These are phyloP conservation scores for Cottus gobio DNA, from an alignment of 2,113 vertebrate species.

Conservation along the genomic window DNA sequence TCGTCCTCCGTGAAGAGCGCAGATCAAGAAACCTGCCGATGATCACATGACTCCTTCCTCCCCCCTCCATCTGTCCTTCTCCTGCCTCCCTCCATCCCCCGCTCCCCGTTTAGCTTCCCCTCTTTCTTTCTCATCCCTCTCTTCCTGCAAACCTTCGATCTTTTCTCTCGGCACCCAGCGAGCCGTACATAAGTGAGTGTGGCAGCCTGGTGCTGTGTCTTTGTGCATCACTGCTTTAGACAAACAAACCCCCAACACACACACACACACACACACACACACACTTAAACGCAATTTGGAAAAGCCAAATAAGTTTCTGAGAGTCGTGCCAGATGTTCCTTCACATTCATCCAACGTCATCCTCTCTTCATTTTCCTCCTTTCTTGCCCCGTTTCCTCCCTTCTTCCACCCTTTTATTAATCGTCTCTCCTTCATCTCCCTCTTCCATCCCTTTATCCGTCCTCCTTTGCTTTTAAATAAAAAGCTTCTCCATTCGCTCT, in stretches of 20 bases:
- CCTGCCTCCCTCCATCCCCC: not conserved
- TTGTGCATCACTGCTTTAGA: slow-evolving; percentile 68
- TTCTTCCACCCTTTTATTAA: slow-evolving; percentile 54
- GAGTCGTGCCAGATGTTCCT: slow-evolving; percentile 80
- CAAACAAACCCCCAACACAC: slow-evolving; percentile 46
- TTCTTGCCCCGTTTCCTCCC: slow-evolving; percentile 35
- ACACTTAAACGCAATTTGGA: slow-evolving; percentile 47
- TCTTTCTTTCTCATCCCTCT: slow-evolving; percentile 4
- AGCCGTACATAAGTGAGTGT: slow-evolving; percentile 71
- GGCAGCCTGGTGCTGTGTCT: slow-evolving; percentile 72
- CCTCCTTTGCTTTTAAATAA: not conserved
- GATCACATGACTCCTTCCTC: slow-evolving; percentile 54
- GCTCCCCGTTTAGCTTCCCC: slow-evolving; percentile 16
- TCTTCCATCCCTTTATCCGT: slow-evolving; percentile 6
- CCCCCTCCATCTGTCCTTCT: slow-evolving; percentile 38
- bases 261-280: slow-evolving; percentile 17
- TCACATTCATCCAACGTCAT: slow-evolving; percentile 49
- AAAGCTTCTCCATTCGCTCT: slow-evolving; percentile 17
- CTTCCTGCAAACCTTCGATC: slow-evolving; percentile 53
- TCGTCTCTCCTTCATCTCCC: not conserved
- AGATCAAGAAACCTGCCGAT: slow-evolving; percentile 44
- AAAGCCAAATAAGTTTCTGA: slow-evolving; percentile 62
- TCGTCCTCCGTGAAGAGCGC: slow-evolving; percentile 13
- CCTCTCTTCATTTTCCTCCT: slow-evolving; percentile 44
- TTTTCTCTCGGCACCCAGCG: slow-evolving; percentile 33